Base-by-base conservation (phyloP, 2,113 vertebrate genomes). In the Datnioides undecimradiatus region DNA sequence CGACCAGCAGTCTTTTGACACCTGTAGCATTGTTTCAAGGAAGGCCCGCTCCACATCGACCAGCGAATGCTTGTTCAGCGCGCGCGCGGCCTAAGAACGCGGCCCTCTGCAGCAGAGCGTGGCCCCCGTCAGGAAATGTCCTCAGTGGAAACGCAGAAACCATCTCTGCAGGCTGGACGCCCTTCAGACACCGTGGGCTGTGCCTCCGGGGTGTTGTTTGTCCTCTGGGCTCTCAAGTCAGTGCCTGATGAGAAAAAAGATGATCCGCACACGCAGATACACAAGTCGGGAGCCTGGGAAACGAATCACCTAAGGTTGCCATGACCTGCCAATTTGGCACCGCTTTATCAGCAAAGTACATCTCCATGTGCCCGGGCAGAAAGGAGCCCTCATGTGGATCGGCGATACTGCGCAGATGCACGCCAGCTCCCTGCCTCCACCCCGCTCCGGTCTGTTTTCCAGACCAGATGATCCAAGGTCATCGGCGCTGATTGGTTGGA, bases 221-320 rank as follows among this genome's bases (percentile, higher is more conserved):
- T 83, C 70, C 49, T 57, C 43, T 13, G 48, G 73, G 17, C 41
- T 17, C 57, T 64, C 69, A 74, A 74, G 46, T 67, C 70, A 73
- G 64, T 21, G 68, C 48, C 70, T 90, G 65, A 88, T 84, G 87
- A 88, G 78, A 90, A 91, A 88, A 87, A 80, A 51, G 78, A 83
- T 21, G 65, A 79, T 36, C 29, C n/a, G 11, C 19, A 46, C 80
- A 55, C 23, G 12, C 68, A 29, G 48, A 8, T 49, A 8, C 40
- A 31, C 66, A 40, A 46, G n/a, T n/a, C 27, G 46, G 79, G 41
- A 78, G 55, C 45, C 84, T 90, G 88, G 80, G 84, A 89, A 90
- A 90, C 68, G 52, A 33, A 90, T 87, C 55, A 78, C 29, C 46
- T 8, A 13, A 27, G 64, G 54, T 75, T 57, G 34, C 84, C 41